These are phyloP conservation scores for Tanytarsus gracilentus DNA, from an alignment of 2,888 invertebrate genomes.

Conservation along the genomic window DNA sequence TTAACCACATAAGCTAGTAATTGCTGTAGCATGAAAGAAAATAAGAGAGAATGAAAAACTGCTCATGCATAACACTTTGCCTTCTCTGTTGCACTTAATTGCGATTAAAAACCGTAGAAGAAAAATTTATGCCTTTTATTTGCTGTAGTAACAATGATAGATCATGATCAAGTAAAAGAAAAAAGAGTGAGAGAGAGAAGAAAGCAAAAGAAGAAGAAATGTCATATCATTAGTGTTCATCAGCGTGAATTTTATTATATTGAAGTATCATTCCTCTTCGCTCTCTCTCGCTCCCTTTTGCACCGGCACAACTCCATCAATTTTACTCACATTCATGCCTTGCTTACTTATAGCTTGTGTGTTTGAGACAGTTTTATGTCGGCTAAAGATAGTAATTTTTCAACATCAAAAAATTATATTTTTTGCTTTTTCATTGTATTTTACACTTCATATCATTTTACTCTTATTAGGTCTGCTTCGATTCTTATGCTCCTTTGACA, in stretches of 20 bases:
- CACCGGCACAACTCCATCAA: conserved; percentile 18
- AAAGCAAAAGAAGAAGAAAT: conserved; percentile 10
- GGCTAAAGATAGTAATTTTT: conserved; percentile 27
- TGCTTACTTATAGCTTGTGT: background rate
- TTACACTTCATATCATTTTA: conserved; percentile 10
- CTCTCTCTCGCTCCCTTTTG: background rate
- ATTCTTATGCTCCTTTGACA: too few relatives aligned
- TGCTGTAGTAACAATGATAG: conserved; percentile 20
- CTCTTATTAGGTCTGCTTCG: background rate
- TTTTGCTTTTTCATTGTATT: conserved; percentile 22
- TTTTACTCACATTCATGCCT: conserved; percentile 3
- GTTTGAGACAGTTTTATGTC: conserved; percentile 8
- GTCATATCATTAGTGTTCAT: conserved; percentile 30
- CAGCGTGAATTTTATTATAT: conserved; percentile 29
- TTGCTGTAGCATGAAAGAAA: too few relatives aligned
- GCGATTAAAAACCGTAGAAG: conserved; percentile 27
- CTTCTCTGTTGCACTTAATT: conserved; percentile 25
- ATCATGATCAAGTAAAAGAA: conserved; percentile 15
- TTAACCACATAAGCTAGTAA: too few relatives aligned
- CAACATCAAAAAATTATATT: conserved; percentile 24
- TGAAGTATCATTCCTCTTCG: background rate
- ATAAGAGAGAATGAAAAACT: too few relatives aligned
- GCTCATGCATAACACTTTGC: conserved; percentile 18
- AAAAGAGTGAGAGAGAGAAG: background rate
- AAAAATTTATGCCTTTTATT: conserved; percentile 27